Evolutionary conservation across 1,140 invertebrate species (phyloP).

Genomic region (Ceratoteleas bidentatus): DNA sequence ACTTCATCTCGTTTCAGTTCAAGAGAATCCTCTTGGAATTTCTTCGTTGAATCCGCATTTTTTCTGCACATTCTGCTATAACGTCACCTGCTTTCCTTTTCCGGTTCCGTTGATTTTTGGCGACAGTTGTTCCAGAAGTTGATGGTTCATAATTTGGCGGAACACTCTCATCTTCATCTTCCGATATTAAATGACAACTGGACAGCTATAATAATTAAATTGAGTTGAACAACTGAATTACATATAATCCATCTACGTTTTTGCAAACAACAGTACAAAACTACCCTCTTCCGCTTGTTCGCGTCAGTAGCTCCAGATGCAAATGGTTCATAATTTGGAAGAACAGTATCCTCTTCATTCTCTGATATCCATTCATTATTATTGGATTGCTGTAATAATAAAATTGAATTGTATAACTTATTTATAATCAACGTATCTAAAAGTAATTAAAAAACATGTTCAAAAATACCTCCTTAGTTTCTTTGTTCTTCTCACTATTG

Average conservation of each 20-base stretch:
- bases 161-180: background rate
- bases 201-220: background rate
- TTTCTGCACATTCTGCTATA: slow-evolving; percentile 1
- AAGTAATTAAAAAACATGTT: too few relatives aligned
- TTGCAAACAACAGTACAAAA: too few relatives aligned
- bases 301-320: background rate
- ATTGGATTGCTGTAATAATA: background rate
- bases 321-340: background rate
- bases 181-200: background rate
- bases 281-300: background rate
- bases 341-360: background rate
- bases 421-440: background rate
- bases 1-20: slow-evolving; percentile 1
- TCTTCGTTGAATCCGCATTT: background rate
- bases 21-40: background rate
- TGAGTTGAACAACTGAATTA: background rate
- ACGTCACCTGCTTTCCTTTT: background rate
- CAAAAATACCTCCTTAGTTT: background rate
- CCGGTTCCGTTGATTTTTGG: background rate
- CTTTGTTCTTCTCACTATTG: background rate
- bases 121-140: background rate
- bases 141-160: background rate
- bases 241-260: too few relatives aligned
- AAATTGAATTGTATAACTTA: background rate
- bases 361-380: background rate